Base-by-base conservation (phyloP, 2,797 vertebrate genomes). In the Thaleichthys pacificus region DNA sequence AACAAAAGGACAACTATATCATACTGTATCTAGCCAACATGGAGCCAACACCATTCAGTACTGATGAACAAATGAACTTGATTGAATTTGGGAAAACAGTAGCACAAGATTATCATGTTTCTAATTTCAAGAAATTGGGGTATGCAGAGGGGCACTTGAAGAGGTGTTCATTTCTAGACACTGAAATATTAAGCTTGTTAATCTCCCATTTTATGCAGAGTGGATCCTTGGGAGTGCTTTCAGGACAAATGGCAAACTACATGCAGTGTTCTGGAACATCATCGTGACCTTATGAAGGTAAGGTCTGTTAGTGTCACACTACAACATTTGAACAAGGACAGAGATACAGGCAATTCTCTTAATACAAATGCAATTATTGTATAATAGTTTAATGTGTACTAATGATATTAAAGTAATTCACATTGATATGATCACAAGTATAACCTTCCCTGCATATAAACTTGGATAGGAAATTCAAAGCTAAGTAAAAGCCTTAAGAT, bases 241-340 rank as follows among this genome's bases (percentile, higher is more conserved):
- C 97, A 99, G 93, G 95, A 98, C 89, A 98, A 95, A 68, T 98
- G 97, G 97, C 97, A 99, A 91, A 97, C 97, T 0, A 98, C 97
- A 68, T 99, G 97, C 92, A 97, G 96, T 0, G 97, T 99, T 72
- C 86, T 99, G 88, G 97, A 99, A 80, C 97, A 99, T 81, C 97
- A 99, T 80, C 93, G 97, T 0, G 97, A 99, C 89, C 94, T 99
- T 72, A 98, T 99, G 97, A 99, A 99, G 95, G 97, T 97, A 76
- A 89, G 90, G 22, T 0, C 60, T 2, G 0, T n/a, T n/a, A 22
- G 19, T 58, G 56, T 47, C 42, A 12, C 42, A 3, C 42, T 47
- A 14, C 42, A 47, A 47, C 42, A 47, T 47, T 47, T 14, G 38
- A 42, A 42, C 42, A 14, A 47, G 42, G 42, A 47, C 42, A 11